phyloP scores from a whole-genome alignment of 2,113 vertebrate genomes.

The Thalassarche chlororhynchos region DNA sequence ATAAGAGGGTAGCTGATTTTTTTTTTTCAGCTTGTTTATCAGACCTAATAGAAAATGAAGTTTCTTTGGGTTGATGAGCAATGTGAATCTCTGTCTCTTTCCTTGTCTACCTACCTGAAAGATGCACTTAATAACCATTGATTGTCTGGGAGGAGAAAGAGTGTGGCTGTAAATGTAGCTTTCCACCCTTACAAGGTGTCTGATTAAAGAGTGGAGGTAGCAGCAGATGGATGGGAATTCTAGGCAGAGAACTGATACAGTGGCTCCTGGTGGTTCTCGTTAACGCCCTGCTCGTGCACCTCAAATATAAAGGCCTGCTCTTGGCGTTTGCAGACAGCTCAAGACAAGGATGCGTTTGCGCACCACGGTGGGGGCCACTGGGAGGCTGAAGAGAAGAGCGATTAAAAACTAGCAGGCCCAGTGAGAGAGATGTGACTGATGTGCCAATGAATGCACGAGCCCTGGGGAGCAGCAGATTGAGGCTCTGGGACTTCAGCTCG shows the following conservation, averaged over 20 bases:
- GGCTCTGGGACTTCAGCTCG: rapidly evolving
- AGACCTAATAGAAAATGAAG: conserved; percentile 59
- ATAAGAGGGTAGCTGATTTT: background rate
- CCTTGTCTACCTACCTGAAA: conserved; percentile 26
- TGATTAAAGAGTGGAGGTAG: background rate
- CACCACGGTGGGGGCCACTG: background rate
- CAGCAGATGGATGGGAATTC: background rate
- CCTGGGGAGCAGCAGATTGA: background rate
- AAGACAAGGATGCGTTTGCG: background rate
- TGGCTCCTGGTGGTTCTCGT: background rate
- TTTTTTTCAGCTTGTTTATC: conserved; percentile 34
- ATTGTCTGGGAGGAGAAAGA: conserved; percentile 42
- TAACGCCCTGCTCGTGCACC: background rate
- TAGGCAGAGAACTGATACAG: background rate
- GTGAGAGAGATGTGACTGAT: background rate
- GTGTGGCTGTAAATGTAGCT: conserved; percentile 20
- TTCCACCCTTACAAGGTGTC: conserved; percentile 6
- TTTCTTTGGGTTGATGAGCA: conserved; percentile 43
- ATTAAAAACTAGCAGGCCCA: background rate
- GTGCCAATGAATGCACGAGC: background rate
- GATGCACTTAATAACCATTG: conserved; percentile 53
- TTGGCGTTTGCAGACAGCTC: background rate
- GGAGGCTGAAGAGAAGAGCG: background rate
- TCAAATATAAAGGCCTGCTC: background rate
- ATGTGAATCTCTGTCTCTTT: conserved; percentile 14